Conservation (phyloP, 2,113 vertebrate species). For the Thryonomys swinderianus region DNA sequence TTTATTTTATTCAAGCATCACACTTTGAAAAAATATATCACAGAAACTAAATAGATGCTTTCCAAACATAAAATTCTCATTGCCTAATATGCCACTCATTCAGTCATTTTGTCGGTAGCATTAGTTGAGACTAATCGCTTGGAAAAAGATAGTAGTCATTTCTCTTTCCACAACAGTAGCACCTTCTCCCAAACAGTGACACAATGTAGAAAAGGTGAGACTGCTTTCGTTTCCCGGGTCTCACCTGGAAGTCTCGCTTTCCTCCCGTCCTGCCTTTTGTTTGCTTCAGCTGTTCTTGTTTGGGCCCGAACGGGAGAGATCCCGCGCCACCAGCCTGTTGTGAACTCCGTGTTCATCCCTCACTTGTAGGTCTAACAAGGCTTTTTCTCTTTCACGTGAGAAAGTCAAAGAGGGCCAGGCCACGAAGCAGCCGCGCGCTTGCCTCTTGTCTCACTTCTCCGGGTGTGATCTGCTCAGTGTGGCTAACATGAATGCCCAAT, state of each 20-base stretch:
- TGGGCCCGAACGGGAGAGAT: neutral
- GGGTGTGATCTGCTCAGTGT: neutral
- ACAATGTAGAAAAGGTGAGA: neutral
- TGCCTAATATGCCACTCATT: neutral
- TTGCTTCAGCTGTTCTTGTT: neutral
- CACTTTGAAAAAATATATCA: neutral
- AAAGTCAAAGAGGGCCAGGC: neutral
- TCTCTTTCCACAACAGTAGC: neutral
- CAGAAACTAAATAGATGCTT: slow-evolving; percentile 4
- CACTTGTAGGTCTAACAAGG: neutral
- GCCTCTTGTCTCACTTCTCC: neutral
- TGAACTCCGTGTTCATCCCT: neutral
- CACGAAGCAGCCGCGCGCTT: neutral
- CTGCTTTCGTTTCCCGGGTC: neutral
- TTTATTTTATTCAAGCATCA: slow-evolving; percentile 32
- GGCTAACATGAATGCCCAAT: neutral
- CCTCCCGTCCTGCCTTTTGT: neutral
- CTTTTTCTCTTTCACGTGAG: neutral
- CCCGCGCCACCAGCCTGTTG: neutral
- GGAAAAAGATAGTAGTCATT: neutral
- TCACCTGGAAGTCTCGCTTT: neutral
- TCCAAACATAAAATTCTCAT: neutral
- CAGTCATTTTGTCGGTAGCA: neutral
- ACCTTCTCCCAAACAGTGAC: neutral
- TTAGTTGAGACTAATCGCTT: neutral